These are phyloP conservation scores for Cuniculus paca DNA, from an alignment of 2,797 vertebrate genomes.

Conservation along the genomic window DNA sequence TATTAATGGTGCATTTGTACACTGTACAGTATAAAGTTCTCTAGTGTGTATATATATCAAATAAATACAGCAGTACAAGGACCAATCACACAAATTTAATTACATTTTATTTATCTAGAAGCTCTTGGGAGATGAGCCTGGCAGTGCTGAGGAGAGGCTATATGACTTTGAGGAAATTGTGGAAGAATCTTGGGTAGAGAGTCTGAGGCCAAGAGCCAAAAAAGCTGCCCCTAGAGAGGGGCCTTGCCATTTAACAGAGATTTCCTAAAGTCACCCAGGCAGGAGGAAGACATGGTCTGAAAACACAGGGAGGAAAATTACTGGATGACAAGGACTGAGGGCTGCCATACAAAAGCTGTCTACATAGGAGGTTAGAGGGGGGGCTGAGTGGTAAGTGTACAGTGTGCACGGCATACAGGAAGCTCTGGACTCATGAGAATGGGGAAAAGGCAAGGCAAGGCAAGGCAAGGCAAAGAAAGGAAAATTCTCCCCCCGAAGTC, in stretches of 20 bases:
- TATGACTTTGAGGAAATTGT: slow-evolving; percentile 51
- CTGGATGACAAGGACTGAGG: not conserved
- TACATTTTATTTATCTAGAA: slow-evolving; percentile 60
- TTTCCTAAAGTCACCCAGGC: not conserved
- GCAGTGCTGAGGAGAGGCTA: not conserved
- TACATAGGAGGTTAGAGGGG: not conserved
- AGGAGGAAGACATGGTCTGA: not conserved
- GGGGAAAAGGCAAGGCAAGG: not conserved
- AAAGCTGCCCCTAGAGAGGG: not conserved
- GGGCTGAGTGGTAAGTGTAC: too few relatives aligned
- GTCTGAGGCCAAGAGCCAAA: slow-evolving; percentile 17
- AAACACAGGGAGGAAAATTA: not conserved
- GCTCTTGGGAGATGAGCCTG: slow-evolving; percentile 28
- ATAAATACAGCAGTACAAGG: slow-evolving; percentile 61
- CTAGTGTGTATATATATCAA: slow-evolving; percentile 12
- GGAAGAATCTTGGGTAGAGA: not conserved
- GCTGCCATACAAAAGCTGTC: not conserved
- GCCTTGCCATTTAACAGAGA: not conserved
- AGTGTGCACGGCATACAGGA: not conserved
- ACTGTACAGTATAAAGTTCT: slow-evolving; percentile 32
- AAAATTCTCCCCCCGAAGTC: not conserved
- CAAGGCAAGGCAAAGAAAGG: not conserved
- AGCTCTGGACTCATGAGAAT: not conserved
- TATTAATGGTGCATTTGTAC: slow-evolving; percentile 52
- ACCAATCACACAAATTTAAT: slow-evolving; percentile 61